Evolutionary conservation across 2,888 invertebrate species (phyloP).

Genomic region (Amiota mariae): DNA sequence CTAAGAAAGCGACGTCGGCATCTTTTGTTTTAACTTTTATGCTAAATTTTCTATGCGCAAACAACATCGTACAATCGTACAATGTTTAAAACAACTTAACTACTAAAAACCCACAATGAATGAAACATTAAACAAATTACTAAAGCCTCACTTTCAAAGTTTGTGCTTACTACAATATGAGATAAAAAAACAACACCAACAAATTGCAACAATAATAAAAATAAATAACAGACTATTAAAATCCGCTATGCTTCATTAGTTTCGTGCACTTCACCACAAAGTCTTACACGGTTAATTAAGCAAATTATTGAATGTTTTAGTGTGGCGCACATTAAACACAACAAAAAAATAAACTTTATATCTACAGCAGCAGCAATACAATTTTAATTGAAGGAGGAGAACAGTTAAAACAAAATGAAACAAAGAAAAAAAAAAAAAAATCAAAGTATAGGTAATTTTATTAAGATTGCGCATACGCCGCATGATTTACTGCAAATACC

Average conservation of each 20-base stretch:
- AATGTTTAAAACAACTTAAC: background rate
- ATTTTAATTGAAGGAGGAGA: conserved; percentile 15
- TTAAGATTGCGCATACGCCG: conserved; percentile 52
- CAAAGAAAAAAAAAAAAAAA: conserved; percentile 41
- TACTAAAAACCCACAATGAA: conserved; percentile 7
- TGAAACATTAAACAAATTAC: conserved; percentile 4
- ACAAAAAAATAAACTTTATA: conserved; percentile 41
- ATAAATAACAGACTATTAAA: conserved; percentile 50
- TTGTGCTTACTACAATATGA: background rate
- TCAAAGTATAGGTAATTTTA: conserved; percentile 35
- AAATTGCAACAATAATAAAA: background rate
- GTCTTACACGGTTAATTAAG: conserved; percentile 66
- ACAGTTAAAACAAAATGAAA: conserved; percentile 37
- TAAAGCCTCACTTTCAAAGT: conserved; percentile 17
- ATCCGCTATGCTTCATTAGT: conserved; percentile 62
- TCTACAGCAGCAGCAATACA: conserved; percentile 28
- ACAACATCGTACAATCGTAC: too few relatives aligned
- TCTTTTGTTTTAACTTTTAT: too few relatives aligned
- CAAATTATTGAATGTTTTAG: conserved; percentile 61
- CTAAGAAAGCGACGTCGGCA: too few relatives aligned
- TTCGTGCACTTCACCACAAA: conserved; percentile 44
- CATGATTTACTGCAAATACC: conserved; percentile 46
- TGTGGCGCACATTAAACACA: conserved; percentile 17
- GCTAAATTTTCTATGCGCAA: too few relatives aligned
- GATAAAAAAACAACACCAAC: background rate